Evolutionary conservation across 2,888 invertebrate species (phyloP), one percentile per base, ranked within the genome.

Genomic region (Folsomia manolachei): DNA sequence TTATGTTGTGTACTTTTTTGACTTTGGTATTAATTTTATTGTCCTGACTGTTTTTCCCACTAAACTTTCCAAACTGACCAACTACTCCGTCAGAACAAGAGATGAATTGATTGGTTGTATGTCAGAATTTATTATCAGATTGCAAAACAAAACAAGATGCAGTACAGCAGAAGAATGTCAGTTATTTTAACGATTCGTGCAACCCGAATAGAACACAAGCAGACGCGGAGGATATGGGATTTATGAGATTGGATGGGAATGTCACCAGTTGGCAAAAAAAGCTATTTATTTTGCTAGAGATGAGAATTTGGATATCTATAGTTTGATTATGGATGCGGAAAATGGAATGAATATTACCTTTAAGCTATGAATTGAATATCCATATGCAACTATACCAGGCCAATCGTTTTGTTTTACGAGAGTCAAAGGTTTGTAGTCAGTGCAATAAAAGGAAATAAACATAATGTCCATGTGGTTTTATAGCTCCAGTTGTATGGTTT

Each of bases 401-500:
- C 39, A 39, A 39, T 4, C 14, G 39, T 39, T 39, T 39, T 39
- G 39, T 39, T 39, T 39, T 39, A 39, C 39, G 39, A 39, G 39
- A 39, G 39, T 4, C 39, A 14, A 39, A 39, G 4, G 39, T 39
- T 39, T n/a, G n/a, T n/a, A n/a, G n/a, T n/a, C 51, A 51, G 51
- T n/a, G n/a, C n/a, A n/a, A n/a, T n/a, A n/a, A n/a, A n/a, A n/a
- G n/a, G n/a, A 74, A 71, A 71, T 72, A 77, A 77, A 77, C 75
- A 56, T 66, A 75, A 75, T 72, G 70, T n/a, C 63, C 67, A 72
- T 73, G 19, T 79, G 78, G 75, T 76, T 76, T 86, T 86, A 63
- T 88, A 97, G 97, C 93, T 98, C 82, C 97, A 98, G 85, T 87
- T 97, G 72, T 94, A 96, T 82, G 97, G 97, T 1, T 98, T 95